Percentiles rank a stretch among this genome's conserved stretches.
These are phyloP conservation scores for Pachydiplax longipennis DNA, from an alignment of 2,888 invertebrate species.

Conservation along the genomic window DNA sequence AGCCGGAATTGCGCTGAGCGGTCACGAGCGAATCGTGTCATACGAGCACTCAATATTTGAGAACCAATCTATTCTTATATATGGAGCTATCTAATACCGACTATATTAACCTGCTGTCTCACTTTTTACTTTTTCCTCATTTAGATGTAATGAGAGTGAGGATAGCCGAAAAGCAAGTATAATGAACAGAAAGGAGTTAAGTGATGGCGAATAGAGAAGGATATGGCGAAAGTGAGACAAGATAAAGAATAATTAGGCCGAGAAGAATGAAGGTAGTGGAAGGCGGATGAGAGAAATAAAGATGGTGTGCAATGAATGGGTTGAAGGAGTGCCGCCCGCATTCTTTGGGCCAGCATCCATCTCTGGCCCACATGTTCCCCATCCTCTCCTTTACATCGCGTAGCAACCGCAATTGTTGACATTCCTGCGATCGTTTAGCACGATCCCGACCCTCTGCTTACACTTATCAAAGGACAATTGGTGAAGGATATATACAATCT, in stretches of 20 bases:
- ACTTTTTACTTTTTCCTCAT: too few species aligned
- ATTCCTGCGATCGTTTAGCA: neutral
- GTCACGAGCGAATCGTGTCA: too few species aligned
- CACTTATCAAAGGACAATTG: too few species aligned
- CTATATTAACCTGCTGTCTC: too few species aligned
- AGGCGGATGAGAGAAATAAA: neutral
- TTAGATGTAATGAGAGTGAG: neutral
- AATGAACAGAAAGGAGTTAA: neutral
- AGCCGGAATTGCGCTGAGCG: too few species aligned
- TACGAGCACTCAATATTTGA: too few species aligned
- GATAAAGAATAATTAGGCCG: neutral
- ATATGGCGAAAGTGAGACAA: neutral
- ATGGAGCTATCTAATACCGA: too few species aligned
- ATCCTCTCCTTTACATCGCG: neutral
- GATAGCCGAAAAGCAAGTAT: neutral
- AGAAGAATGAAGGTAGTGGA: neutral
- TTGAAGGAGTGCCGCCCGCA: neutral
- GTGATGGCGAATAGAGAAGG: too few species aligned
- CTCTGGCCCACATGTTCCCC: neutral
- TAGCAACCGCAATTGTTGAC: neutral
- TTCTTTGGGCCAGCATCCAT: neutral
- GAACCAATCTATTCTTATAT: too few species aligned
- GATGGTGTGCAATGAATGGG: neutral
- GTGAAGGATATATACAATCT: too few species aligned
- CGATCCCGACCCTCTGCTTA: neutral